phyloP scores from a whole-genome alignment of 1,140 invertebrate species.

The Euura saliciscinereae region DNA sequence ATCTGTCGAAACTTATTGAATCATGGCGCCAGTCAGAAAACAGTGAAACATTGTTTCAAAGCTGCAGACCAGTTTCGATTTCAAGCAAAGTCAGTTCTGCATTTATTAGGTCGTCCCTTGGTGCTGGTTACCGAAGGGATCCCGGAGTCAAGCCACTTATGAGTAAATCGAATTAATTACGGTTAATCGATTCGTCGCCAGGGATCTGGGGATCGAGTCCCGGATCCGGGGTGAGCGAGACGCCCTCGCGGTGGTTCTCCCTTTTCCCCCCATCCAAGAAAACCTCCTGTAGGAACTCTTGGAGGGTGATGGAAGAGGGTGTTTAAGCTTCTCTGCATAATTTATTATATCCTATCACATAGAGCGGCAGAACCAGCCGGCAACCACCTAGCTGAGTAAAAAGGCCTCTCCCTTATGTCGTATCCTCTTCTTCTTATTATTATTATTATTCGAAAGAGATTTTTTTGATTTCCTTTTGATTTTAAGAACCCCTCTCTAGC shows the following conservation, averaged over 20 bases:
- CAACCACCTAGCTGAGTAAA: neutral
- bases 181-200: neutral
- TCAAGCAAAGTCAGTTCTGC: too few species aligned
- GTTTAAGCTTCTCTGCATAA: neutral
- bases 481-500: neutral
- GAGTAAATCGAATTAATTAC: neutral
- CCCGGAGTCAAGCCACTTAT: neutral
- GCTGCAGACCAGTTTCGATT: too few species aligned
- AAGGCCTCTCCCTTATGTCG: neutral
- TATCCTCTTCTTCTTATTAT: neutral
- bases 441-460: neutral
- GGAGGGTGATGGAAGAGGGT: neutral
- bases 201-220: neutral
- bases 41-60: too few species aligned
- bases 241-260: neutral
- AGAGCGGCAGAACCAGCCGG: neutral
- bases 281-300: neutral
- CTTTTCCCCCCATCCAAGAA: neutral
- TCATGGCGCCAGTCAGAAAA: too few species aligned
- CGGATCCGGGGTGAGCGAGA: neutral
- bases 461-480: conserved; percentile 7
- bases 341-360: neutral
- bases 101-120: too few species aligned
- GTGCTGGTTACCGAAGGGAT: too few species aligned
- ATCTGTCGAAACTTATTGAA: too few species aligned